Conservation (phyloP, 1,140 invertebrate species). For the Habropoda laboriosa region DNA sequence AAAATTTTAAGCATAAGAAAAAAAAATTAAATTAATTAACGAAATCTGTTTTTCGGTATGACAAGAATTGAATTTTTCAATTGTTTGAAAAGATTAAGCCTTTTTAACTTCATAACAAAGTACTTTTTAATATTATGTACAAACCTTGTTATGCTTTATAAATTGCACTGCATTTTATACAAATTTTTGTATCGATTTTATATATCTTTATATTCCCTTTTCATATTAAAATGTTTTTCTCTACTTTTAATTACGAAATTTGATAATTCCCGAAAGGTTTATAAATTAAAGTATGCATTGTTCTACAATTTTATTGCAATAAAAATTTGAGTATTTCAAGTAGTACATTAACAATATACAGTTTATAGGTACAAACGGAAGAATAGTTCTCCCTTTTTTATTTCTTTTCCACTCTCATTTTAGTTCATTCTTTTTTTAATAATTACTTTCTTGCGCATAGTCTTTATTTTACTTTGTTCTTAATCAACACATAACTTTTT, state of each 20-base stretch:
- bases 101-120: not conserved
- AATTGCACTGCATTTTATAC: not conserved
- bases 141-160: not conserved
- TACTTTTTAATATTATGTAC: not conserved
- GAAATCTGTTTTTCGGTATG: not conserved
- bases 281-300: slow-evolving; percentile 36
- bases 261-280: not conserved
- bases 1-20: not conserved
- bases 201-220: not conserved
- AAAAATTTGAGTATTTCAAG: slow-evolving; percentile 81
- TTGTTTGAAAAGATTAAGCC: not conserved
- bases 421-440: slow-evolving; percentile 9
- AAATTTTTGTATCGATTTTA: not conserved
- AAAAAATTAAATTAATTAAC: not conserved
- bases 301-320: slow-evolving; percentile 60
- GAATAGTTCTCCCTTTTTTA: slow-evolving; percentile 62
- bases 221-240: slow-evolving; percentile 10
- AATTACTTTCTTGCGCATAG: slow-evolving; percentile 13
- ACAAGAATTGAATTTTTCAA: not conserved
- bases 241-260: not conserved
- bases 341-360: slow-evolving; percentile 81
- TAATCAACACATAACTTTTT: not conserved
- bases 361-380: slow-evolving; percentile 77
- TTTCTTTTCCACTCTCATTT: slow-evolving; percentile 9
- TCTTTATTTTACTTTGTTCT: slow-evolving; percentile 12